Base-by-base conservation (phyloP, 2,113 vertebrate genomes). In the Garra rufa region DNA sequence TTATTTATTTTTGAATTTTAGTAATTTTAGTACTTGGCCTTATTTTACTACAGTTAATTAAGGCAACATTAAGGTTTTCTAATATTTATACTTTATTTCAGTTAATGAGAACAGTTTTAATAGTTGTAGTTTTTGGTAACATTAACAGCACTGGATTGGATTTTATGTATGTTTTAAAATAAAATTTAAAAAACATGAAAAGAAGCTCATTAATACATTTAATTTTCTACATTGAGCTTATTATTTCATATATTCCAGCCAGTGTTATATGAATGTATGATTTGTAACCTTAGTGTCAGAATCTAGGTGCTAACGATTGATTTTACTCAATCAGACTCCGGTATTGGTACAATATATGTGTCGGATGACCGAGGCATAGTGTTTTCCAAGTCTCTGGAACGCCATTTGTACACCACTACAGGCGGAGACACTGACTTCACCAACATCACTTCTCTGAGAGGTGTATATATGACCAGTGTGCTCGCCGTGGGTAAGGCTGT, bases 391-490 rank as follows among this genome's bases (percentile, higher is more conserved):
- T 98, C 97, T 46, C 86, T 99, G 91, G 97, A 97, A 89, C 92
- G 95, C 2, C 97, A 99, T 87, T 96, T 98, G 74, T 99, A 98
- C 41, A 97, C 96, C 19, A 95, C 94, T 69, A 96, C 96, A 0
- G 96, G 96, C 0, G 96, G 96, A 0, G 96, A 97, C 63, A 98
- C 97, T 0, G 97, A 98, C 91, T 98, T 99, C 88, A 98, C 96
- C 74, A 97, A 97, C 0, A 92, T 97, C 89, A 98, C 96, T 28
- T 99, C 97, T 4, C 94, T 99, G 82, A 93, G 97, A 0, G 97
- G 97, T 3, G 96, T 96, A 88, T 98, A 96, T 85, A 95, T 97
- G 88, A 97, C 96, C 86, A 98, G 97, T 2, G 88, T 97, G n/a
- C 94, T 98, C 73, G 95, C 94, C 0, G 94, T 96, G 91, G 97